A percentile compares a stretch with the other conserved stretches of the same genome.
phyloP scores from a whole-genome alignment of 2,797 vertebrate species.

The Euphonia xanthogaster region DNA sequence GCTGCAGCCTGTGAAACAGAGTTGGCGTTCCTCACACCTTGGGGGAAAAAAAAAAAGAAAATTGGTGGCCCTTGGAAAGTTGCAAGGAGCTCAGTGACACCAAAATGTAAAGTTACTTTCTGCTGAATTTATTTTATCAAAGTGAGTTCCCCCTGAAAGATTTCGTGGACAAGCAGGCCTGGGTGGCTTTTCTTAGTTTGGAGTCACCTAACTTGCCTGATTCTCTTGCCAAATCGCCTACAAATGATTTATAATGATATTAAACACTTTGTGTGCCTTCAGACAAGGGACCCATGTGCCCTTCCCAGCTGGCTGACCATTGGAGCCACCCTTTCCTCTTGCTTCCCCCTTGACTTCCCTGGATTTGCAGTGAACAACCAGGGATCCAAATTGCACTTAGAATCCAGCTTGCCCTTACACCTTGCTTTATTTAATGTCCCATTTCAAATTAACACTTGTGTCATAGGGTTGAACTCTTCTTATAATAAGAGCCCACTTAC shows the following conservation, averaged over 20 bases:
- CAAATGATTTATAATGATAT: neutral
- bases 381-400: neutral
- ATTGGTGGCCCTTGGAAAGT: neutral
- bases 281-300: rapidly evolving
- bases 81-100: neutral
- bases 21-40: neutral
- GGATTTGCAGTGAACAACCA: neutral
- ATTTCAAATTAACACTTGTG: neutral
- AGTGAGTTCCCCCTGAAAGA: rapidly evolving
- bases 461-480: neutral
- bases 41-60: neutral
- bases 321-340: neutral
- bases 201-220: neutral
- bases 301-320: neutral
- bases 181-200: neutral
- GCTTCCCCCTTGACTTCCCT: neutral
- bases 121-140: neutral
- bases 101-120: neutral
- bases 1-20: neutral
- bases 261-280: neutral
- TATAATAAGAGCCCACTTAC: neutral
- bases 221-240: neutral
- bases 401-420: neutral
- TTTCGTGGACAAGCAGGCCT: neutral
- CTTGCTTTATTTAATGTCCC: neutral